Evolutionary conservation across 2,113 vertebrate genomes (phyloP).

Genomic region (Saimiri boliviensis): DNA sequence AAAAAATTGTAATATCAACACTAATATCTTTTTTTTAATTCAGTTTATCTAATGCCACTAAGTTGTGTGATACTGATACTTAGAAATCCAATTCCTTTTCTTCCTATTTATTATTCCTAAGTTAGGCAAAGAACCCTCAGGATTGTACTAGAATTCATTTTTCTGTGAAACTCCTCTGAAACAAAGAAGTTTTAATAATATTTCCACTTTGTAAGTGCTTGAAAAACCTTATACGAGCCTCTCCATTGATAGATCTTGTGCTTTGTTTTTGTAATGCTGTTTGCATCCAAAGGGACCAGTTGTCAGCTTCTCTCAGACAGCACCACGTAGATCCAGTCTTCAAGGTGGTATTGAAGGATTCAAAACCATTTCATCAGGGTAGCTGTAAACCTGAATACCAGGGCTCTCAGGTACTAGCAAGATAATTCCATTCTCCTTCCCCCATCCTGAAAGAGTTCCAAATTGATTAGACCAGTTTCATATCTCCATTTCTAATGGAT

Average conservation of each 20-base stretch:
- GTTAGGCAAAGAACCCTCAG: neutral
- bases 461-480: neutral
- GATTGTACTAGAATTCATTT: constrained; percentile 2
- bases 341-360: neutral
- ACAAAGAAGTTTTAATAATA: constrained; percentile 2
- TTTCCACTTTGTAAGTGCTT: neutral
- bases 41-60: neutral
- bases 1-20: neutral
- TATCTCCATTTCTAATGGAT: neutral
- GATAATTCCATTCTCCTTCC: neutral
- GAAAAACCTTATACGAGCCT: neutral
- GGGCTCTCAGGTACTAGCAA: neutral
- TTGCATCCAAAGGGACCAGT: neutral
- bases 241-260: neutral
- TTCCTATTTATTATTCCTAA: neutral
- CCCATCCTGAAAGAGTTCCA: neutral
- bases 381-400: neutral
- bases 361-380: neutral
- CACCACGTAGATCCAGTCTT: neutral
- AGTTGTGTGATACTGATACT: neutral
- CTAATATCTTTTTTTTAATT: neutral
- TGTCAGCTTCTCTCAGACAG: neutral
- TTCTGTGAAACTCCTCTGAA: neutral
- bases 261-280: neutral
- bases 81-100: neutral